These are phyloP conservation scores for Amphipyra tragopoginis DNA, from an alignment of 2,888 invertebrate species.

Conservation along the genomic window DNA sequence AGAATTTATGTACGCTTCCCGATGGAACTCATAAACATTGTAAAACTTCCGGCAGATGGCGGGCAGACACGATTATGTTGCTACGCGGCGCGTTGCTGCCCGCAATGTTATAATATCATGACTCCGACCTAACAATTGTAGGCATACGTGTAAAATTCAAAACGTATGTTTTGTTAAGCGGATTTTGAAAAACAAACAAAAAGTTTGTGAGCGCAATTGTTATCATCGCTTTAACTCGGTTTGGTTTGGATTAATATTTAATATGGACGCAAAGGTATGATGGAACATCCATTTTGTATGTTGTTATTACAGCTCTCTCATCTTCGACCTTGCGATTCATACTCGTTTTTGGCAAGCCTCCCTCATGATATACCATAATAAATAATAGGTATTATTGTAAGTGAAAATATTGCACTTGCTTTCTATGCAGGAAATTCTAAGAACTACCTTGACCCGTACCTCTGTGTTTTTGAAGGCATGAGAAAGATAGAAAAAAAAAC, in stretches of 20 bases:
- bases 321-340: conserved; percentile 28
- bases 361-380: conserved; percentile 2
- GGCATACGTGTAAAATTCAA: conserved; percentile 70
- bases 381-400: too few relatives aligned
- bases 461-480: too few relatives aligned
- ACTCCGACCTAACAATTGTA: conserved; percentile 68
- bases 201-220: conserved; percentile 58
- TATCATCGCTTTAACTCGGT: conserved; percentile 59
- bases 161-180: conserved; percentile 72
- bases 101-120: conserved; percentile 63
- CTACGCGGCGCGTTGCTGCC: conserved; percentile 53
- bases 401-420: too few relatives aligned
- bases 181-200: conserved; percentile 68
- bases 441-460: too few relatives aligned
- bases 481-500: too few relatives aligned
- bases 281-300: conserved; percentile 51
- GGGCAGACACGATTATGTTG: conserved; percentile 80
- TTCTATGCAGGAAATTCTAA: too few relatives aligned
- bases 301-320: conserved; percentile 39
- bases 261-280: conserved; percentile 54
- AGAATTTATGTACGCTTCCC: conserved; percentile 86
- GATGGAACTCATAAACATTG: conserved; percentile 88
- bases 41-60: conserved; percentile 88
- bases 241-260: conserved; percentile 61
- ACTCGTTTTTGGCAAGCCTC: conserved; percentile 19